Percentiles rank a stretch among this genome's conserved stretches.
phyloP scores from a whole-genome alignment of 2,113 vertebrate genomes.

The Ctenomys sociabilis region DNA sequence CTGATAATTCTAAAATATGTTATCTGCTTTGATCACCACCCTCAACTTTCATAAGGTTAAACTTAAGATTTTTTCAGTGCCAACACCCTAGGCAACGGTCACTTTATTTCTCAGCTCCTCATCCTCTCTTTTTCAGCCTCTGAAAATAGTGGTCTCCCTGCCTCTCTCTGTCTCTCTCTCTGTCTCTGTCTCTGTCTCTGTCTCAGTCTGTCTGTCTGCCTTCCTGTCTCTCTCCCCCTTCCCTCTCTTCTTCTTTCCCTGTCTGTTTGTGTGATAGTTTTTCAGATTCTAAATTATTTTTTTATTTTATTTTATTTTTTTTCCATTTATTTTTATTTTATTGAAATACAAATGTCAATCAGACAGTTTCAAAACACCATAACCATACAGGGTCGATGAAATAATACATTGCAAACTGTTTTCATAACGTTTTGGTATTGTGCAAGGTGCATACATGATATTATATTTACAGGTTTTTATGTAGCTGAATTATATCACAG shows the following conservation, averaged over 20 bases:
- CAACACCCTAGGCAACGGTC: fast-evolving
- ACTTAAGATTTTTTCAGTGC: neutral
- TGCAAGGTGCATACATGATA: no score
- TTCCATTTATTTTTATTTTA: no score
- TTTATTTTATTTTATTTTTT: no score
- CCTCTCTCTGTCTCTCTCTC: neutral
- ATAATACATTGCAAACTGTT: no score
- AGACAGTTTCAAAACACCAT: no score
- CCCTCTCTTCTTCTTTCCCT: neutral
- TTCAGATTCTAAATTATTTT: neutral
- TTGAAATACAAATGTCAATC: no score
- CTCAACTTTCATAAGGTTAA: neutral
- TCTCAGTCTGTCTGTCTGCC: no score
- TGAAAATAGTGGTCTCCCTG: neutral
- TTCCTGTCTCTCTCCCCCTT: no score
- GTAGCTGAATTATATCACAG: no score
- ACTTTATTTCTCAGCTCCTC: neutral
- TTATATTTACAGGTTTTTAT: no score
- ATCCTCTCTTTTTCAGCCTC: neutral
- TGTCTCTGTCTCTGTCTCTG: neutral
- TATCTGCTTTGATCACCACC: neutral
- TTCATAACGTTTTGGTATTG: no score
- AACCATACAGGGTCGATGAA: no score
- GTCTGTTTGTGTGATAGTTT: neutral
- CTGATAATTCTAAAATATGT: neutral